phyloP scores from a whole-genome alignment of 92 coral and sea anemone species.

The Chrysogorgia sp. region DNA sequence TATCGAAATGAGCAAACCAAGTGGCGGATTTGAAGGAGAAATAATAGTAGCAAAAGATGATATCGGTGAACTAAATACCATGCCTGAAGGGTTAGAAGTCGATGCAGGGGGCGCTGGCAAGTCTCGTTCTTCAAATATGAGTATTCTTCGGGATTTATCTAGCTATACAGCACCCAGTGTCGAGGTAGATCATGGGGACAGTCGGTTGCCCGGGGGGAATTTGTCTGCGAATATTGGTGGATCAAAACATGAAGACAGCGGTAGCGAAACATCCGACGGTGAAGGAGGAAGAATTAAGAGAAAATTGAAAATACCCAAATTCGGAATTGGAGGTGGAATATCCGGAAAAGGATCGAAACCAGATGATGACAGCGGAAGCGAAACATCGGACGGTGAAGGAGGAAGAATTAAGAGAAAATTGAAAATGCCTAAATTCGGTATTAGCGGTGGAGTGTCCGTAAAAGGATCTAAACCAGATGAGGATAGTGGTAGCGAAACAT shows the following conservation, averaged over 20 bases:
- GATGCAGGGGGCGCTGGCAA: background rate
- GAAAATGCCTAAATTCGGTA: constrained; percentile 19
- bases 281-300: constrained; percentile 32
- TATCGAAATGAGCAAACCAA: background rate
- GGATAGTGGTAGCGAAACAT: constrained; percentile 20
- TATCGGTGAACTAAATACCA: background rate
- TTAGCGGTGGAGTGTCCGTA: constrained; percentile 6
- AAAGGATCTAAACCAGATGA: background rate
- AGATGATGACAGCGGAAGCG: constrained; percentile 5
- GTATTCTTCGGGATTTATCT: background rate
- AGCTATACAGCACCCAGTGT: no score
- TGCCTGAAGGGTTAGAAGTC: background rate
- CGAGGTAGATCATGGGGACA: no score
- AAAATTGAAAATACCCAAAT: constrained; percentile 1
- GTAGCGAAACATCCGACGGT: constrained; percentile 31
- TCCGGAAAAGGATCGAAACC: background rate
- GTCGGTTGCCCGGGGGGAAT: background rate
- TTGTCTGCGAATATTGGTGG: constrained; percentile 1
- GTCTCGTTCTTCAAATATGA: constrained; percentile 1
- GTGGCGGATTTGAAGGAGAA: constrained; percentile 19
- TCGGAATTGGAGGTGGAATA: constrained; percentile 20
- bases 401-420: constrained; percentile 24
- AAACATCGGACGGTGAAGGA: constrained; percentile 32
- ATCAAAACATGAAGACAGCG: constrained; percentile 11
- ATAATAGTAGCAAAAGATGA: background rate